Base-by-base conservation (phyloP, 2,888 invertebrate genomes). In the Orthonevra nobilis region DNA sequence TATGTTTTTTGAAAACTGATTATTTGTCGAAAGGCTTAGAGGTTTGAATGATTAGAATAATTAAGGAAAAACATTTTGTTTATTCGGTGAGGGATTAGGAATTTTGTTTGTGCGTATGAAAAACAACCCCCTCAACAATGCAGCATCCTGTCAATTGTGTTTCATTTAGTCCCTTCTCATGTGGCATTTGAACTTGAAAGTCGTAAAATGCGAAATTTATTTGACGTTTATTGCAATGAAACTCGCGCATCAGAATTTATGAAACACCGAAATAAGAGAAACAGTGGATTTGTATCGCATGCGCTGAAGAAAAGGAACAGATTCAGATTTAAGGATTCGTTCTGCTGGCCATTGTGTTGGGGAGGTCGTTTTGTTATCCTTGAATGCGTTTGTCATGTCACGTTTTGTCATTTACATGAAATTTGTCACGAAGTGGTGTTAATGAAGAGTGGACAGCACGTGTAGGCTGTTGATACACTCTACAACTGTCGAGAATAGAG, bases 11-110 rank as follows among this genome's bases (percentile, higher is more conserved):
- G 58, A 54, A 63, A 75, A 60, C 38, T 70, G 64, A 70, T 70
- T 77, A 77, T 54, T 77, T 77, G 64, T 30, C 70, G 46, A 70
- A 60, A 60, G 77, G 77, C 70, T 77, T 58, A 60, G 23, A 70
- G 70, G 60, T 77, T 60, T 70, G 44, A 60, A 19, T 32, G 64
- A 66, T 70, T 64, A 54, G 32, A 60, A 77, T 77, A 70, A 64
- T 64, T 70, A 58, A n/a, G n/a, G n/a, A n/a, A 42, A 50, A 50
- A 32, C 15, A 12, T 46, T 40, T 28, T 58, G 30, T 58, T 40
- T 58, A 12, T 10, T 40, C 17, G 26, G 15, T 3, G 48, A 42
- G 19, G 75, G 75, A 69, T 75, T 75, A 50, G 19, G 15, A 26
- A 26, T 46, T 38, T n/a, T n/a, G n/a, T n/a, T n/a, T n/a, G n/a